A percentile compares a stretch with the other conserved stretches of the same genome.
Conservation (phyloP, 2,888 invertebrate species). For the Ditula angustiorana region DNA sequence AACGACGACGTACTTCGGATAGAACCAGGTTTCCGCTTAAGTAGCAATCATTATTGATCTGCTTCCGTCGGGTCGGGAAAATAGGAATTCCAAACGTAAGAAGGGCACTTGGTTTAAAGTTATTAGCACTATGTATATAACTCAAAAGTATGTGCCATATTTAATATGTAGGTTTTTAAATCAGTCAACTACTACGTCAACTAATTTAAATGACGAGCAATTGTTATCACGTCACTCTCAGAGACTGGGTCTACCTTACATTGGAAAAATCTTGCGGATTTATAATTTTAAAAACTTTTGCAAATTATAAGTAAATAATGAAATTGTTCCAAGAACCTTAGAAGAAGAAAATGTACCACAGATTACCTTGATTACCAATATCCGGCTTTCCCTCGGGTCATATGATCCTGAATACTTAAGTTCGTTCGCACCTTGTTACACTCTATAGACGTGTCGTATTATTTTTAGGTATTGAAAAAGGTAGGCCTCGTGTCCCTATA, state of each 20-base stretch:
- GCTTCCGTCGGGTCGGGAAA: background rate
- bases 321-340: background rate
- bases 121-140: too few relatives aligned
- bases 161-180: background rate
- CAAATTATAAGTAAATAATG: background rate
- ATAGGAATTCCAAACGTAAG: background rate
- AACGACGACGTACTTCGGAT: background rate
- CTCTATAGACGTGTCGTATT: background rate
- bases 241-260: too few relatives aligned
- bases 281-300: background rate
- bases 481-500: background rate
- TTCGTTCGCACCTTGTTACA: background rate
- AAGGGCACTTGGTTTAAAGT: background rate
- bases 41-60: background rate
- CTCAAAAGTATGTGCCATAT: too few relatives aligned
- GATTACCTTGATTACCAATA: slow-evolving; percentile 1
- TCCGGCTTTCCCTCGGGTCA: slow-evolving; percentile 5
- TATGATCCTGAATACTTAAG: slow-evolving; percentile 2
- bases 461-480: background rate
- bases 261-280: background rate
- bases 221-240: too few relatives aligned
- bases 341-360: background rate
- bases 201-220: too few relatives aligned
- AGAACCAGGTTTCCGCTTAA: background rate
- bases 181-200: too few relatives aligned